These are phyloP conservation scores for Xiphydria camelus DNA, from an alignment of 2,888 invertebrate species.

Conservation along the genomic window DNA sequence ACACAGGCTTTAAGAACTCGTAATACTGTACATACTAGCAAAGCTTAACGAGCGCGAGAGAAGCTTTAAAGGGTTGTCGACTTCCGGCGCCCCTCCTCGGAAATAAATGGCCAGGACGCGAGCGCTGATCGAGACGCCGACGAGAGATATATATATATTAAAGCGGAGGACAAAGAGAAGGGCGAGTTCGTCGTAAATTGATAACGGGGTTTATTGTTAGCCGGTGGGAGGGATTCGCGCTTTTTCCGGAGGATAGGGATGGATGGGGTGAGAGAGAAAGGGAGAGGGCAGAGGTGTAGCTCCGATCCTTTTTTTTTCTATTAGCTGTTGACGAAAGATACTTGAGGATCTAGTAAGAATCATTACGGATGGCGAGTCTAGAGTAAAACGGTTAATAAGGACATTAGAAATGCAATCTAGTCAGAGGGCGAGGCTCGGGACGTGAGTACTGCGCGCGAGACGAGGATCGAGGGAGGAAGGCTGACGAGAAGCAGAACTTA, in stretches of 20 bases:
- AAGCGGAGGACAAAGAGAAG: no score
- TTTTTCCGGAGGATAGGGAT: no score
- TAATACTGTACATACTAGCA: constrained; percentile 30
- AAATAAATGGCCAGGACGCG: background rate
- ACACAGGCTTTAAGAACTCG: background rate
- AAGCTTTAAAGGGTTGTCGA: constrained; percentile 21
- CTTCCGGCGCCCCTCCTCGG: background rate
- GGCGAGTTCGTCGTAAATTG: no score
- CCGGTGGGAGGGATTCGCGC: no score
- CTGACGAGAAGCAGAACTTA: no score
- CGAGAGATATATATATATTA: background rate
- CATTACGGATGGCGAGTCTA: constrained; percentile 30
- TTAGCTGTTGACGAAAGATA: constrained; percentile 9
- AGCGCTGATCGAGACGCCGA: background rate
- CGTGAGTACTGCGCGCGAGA: constrained; percentile 17
- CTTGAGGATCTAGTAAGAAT: constrained; percentile 21
- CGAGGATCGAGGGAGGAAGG: constrained; percentile 8
- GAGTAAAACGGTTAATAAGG: constrained; percentile 38
- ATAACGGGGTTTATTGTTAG: no score
- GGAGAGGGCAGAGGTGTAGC: no score
- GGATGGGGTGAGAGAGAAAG: constrained; percentile 1
- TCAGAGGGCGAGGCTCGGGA: constrained; percentile 42
- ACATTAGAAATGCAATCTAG: constrained; percentile 56
- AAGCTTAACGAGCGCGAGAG: constrained; percentile 31
- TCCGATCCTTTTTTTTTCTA: no score